phyloP scores from a whole-genome alignment of 2,888 invertebrate genomes.

The Pedicia rivosa region DNA sequence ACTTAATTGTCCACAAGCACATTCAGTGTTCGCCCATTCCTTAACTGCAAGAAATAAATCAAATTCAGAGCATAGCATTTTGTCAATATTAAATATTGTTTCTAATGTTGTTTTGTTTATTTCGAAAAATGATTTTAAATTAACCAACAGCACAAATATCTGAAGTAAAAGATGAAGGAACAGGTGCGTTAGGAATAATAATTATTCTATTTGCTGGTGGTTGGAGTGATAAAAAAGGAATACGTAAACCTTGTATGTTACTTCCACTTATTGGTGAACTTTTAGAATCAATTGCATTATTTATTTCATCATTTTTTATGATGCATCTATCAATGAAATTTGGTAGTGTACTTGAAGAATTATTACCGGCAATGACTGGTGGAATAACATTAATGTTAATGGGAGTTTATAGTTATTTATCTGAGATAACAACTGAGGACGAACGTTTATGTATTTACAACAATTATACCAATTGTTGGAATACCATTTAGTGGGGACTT shows the following conservation, averaged over 20 bases:
- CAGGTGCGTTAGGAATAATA: too few relatives aligned
- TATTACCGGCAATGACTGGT: conserved; percentile 27
- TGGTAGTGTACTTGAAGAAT: conserved; percentile 24
- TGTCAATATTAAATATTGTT: too few relatives aligned
- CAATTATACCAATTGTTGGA: conserved; percentile 24
- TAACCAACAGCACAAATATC: too few relatives aligned
- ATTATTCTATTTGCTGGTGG: conserved; percentile 30
- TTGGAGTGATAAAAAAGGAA: conserved; percentile 29
- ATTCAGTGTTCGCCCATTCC: too few relatives aligned
- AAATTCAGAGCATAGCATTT: too few relatives aligned
- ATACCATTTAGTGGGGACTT: conserved; percentile 24
- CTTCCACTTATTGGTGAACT: conserved; percentile 26
- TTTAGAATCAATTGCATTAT: conserved; percentile 18
- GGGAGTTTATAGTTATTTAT: conserved; percentile 30
- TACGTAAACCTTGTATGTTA: conserved; percentile 29
- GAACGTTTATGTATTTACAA: conserved; percentile 28
- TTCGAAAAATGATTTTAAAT: too few relatives aligned
- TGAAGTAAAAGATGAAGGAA: too few relatives aligned
- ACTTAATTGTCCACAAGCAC: too few relatives aligned
- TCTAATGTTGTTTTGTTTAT: too few relatives aligned
- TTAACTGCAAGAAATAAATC: too few relatives aligned
- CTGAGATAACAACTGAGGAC: conserved; percentile 26
- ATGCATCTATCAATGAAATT: conserved; percentile 28
- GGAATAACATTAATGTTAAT: conserved; percentile 27
- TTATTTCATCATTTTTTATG: conserved; percentile 27